Evolutionary conservation across 2,797 vertebrate species (phyloP).

Genomic region (Danio jaintianensis): DNA sequence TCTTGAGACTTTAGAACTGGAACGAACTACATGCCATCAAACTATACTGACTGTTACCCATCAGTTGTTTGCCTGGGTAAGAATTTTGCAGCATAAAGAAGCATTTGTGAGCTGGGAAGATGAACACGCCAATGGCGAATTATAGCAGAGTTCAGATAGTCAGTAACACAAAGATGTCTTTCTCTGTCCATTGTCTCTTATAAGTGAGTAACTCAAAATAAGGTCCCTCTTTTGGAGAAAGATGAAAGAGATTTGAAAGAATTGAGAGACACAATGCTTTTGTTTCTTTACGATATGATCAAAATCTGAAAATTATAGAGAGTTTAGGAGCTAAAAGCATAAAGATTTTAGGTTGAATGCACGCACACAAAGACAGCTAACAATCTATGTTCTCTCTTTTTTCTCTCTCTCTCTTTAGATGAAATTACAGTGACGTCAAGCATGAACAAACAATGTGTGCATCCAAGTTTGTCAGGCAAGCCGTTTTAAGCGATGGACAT

Average conservation of each 20-base stretch:
- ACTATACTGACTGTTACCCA: conserved; percentile 37
- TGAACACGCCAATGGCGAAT: conserved; percentile 23
- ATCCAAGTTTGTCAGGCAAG: not conserved
- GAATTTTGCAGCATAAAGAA: conserved; percentile 47
- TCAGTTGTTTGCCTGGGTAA: conserved; percentile 7
- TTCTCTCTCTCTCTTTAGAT: not conserved
- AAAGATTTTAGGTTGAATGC: not conserved
- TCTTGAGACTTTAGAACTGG: conserved; percentile 15
- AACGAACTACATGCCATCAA: conserved; percentile 7
- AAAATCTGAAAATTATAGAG: conserved; percentile 13
- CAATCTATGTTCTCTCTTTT: not conserved
- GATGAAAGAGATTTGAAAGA: conserved; percentile 23
- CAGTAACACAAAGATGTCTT: conserved; percentile 47
- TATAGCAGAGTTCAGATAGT: conserved; percentile 39
- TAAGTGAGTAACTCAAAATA: conserved; percentile 41
- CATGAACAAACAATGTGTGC: not conserved
- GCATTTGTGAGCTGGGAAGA: conserved; percentile 48
- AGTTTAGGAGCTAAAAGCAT: not conserved
- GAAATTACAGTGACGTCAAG: not conserved
- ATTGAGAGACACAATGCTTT: conserved; percentile 18
- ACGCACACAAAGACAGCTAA: not conserved
- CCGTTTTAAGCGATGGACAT: not conserved
- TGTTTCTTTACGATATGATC: conserved; percentile 5
- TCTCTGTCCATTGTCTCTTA: conserved; percentile 36
- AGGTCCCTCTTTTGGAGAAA: conserved; percentile 11